Conservation (phyloP, 37 sponge, comb jelly and placozoan species). For the Axinella damicornis region DNA sequence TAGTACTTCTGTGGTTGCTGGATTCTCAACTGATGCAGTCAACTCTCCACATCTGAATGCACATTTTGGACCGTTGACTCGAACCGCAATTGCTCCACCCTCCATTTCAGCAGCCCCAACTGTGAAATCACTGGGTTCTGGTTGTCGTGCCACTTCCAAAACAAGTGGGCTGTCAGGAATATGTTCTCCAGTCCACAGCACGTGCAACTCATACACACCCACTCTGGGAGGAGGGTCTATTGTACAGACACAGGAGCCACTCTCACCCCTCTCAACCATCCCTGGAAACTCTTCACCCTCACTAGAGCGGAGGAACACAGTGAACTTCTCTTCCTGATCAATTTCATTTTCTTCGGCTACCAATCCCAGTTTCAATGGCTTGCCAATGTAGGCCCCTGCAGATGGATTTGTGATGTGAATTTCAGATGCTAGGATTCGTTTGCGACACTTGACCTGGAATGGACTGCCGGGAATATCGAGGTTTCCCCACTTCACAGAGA, state of each 20-base stretch:
- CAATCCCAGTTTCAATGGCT: conserved; percentile 30
- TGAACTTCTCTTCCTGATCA: conserved; percentile 37
- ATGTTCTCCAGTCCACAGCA: conserved; percentile 71
- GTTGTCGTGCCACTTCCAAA: conserved; percentile 42
- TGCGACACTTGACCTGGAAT: conserved; percentile 54
- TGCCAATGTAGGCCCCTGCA: conserved; percentile 26
- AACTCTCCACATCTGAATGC: conserved; percentile 45
- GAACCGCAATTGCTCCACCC: conserved; percentile 62
- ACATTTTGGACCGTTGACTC: conserved; percentile 62
- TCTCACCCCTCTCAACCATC: conserved; percentile 1
- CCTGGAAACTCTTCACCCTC: conserved; percentile 16
- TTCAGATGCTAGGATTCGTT: conserved; percentile 37
- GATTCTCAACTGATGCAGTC: background rate
- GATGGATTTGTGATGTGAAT: conserved; percentile 24
- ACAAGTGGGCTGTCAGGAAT: conserved; percentile 74
- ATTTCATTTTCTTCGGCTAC: conserved; percentile 37
- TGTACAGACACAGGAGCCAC: background rate
- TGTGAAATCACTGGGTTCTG: conserved; percentile 44
- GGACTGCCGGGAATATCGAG: conserved; percentile 75
- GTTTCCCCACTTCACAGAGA: conserved; percentile 73
- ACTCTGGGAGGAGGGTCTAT: conserved; percentile 50
- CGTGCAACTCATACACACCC: conserved; percentile 57
- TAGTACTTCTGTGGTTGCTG: background rate
- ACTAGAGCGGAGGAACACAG: conserved; percentile 31
- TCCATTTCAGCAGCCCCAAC: conserved; percentile 62